Evolutionary conservation across 2,888 invertebrate genomes (phyloP).

Genomic region (Dryocosmus kuriphilus): DNA sequence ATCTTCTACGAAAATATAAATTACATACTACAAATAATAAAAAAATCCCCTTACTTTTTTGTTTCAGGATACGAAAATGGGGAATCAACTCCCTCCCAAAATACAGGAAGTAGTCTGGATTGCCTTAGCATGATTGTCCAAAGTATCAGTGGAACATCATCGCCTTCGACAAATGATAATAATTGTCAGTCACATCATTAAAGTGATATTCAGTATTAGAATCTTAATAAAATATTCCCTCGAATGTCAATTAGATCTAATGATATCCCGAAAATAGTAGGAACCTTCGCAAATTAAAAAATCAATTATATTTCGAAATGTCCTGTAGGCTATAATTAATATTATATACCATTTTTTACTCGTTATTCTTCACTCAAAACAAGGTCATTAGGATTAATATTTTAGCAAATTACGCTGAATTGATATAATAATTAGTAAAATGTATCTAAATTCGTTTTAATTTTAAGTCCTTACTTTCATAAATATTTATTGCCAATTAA

Average conservation of each 20-base stretch:
- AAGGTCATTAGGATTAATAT: neutral
- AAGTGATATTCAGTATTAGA: conserved; percentile 51
- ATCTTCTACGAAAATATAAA: too few relatives aligned
- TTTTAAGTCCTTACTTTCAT: neutral
- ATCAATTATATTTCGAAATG: neutral
- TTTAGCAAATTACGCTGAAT: neutral
- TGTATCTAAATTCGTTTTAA: neutral
- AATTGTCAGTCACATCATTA: conserved; percentile 67
- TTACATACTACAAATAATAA: neutral
- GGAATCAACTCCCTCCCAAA: conserved; percentile 67
- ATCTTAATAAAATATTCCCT: conserved; percentile 24
- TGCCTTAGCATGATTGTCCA: conserved; percentile 86
- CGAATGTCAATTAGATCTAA: neutral
- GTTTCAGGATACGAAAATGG: conserved; percentile 70
- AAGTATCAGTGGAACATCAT: conserved; percentile 80
- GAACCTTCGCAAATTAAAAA: neutral
- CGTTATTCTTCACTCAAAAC: neutral
- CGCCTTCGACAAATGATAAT: conserved; percentile 62
- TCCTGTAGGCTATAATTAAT: neutral
- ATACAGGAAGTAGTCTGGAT: conserved; percentile 82
- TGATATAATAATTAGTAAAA: neutral
- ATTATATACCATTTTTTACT: neutral
- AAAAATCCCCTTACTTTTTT: conserved; percentile 41
- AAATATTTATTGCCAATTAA: neutral
- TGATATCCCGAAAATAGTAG: neutral